Base-by-base conservation (phyloP, 2,888 invertebrate genomes). In the Eremobia ochroleuca region DNA sequence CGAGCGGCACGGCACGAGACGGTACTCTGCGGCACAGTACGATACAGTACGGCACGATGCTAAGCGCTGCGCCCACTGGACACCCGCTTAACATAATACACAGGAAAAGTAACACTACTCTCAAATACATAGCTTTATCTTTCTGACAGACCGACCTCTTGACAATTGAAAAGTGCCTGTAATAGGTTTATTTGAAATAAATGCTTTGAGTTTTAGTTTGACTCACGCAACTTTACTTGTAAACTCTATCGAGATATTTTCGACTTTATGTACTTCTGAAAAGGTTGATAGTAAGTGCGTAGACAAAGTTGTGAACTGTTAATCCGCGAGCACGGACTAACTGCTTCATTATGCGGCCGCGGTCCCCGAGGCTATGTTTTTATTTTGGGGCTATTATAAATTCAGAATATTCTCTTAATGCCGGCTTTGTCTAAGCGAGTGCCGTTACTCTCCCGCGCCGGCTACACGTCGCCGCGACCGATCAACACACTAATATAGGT, bases 281-380 rank as follows among this genome's bases (percentile, higher is more conserved):
- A 86, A 69, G 66, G 55, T 15, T 55, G 34, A 43, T 28, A 13
- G 21, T 6, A 18, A 46, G 31, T 70, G 80, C 66, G 82, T 21
- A 62, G 25, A 66, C 68, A 76, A 81, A 52, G 65, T 83, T 76
- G 90, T 80, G 75, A 85, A 77, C 84, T 81, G 86, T 86, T 93
- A 94, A 93, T 93, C 94, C 93, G 89, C 90, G 91, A 90, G 88
- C 90, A 86, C 92, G 89, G 92, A 93, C 92, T 93, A 94, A 94
- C 93, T 92, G 94, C 93, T 94, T 94, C 92, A 94, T 95, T 94
- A 95, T 95, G 93, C 95, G 91, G 87, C 91, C 90, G 90, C 91
- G 88, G 90, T 88, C 89, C 87, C 90, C 83, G 82, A 93, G 93
- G 93, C 93, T 93, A 92, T 92, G 93, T 94, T 95, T 94, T 95